These are phyloP conservation scores for Ceuthmochares aereus DNA, from an alignment of 2,113 vertebrate species.

Conservation along the genomic window DNA sequence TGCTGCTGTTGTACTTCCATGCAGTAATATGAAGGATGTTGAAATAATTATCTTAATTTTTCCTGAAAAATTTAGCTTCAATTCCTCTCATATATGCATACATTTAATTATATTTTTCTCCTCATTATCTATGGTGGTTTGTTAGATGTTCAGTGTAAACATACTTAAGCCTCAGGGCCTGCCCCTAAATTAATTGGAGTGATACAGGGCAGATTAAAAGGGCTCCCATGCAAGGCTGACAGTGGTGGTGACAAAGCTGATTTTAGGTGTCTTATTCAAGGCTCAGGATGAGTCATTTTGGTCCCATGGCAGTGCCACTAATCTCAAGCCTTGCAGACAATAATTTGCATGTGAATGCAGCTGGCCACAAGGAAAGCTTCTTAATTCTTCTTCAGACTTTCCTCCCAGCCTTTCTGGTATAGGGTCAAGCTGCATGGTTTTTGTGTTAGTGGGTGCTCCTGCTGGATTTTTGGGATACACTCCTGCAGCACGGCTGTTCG, in stretches of 20 bases:
- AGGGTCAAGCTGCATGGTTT: background rate
- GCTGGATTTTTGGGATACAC: fast-evolving
- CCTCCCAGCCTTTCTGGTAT: background rate
- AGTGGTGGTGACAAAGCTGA: background rate
- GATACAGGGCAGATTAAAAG: background rate
- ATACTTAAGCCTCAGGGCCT: background rate
- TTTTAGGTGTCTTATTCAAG: background rate
- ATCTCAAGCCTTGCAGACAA: background rate
- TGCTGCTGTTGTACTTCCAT: background rate
- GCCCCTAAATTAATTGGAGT: background rate
- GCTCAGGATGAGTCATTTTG: background rate
- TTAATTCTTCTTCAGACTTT: background rate
- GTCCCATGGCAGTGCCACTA: background rate
- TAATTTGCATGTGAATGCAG: constrained; percentile 37
- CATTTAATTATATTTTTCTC: background rate
- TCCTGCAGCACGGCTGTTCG: fast-evolving
- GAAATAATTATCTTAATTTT: background rate
- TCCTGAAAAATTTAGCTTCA: background rate
- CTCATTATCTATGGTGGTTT: background rate
- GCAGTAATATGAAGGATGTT: background rate
- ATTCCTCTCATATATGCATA: background rate
- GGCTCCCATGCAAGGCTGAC: background rate
- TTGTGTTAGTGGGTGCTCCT: background rate
- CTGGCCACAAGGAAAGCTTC: fast-evolving
- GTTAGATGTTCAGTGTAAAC: background rate